Evolutionary conservation across 2,888 invertebrate genomes (phyloP), one percentile per base, ranked within the genome.

Genomic region (Drosophila recens): DNA sequence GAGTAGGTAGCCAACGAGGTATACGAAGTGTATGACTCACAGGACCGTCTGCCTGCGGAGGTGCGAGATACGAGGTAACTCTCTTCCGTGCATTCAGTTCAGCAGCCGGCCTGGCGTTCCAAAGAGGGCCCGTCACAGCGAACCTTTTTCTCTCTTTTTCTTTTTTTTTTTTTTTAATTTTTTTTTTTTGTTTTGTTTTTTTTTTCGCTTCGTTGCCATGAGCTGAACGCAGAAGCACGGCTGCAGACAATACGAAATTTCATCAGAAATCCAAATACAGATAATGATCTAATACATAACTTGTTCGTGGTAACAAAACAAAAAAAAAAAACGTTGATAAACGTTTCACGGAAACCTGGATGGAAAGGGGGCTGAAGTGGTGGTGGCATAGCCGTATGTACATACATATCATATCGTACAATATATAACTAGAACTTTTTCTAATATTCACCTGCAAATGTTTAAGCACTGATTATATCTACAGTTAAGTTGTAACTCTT

Each of bases 201-300:
- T 52, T 61, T 80, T 73, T 40, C 56, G 74, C 58, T 43, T 27
- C 38, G 73, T 61, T 72, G 63, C 58, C 77, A 65, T 75, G 71
- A 57, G 67, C 62, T 59, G 62, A 49, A 63, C 59, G 40, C 46
- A 64, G 64, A 49, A 58, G 43, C 40, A 51, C 45, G 27, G 56
- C 45, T 64, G 85, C 87, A 84, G 86, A 84, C 84, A 84, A 84
- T 87, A 87, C 89, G 87, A 86, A 87, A 88, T 88, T 86, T 87
- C 90, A 83, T 83, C 90, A 88, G 86, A 87, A 87, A 88, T 81
- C 89, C 90, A 87, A 88, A 87, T 81, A 75, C 79, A 87, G 90
- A 87, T 87, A 88, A 79, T 90, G 89, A 87, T 87, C 90, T 88
- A 87, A 87, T 88, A 89, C 87, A 89, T 84, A 83, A 87, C 85